Percentiles rank a stretch among this genome's conserved stretches.
Conservation (phyloP, 1,140 invertebrate genomes). For the Drosophila kanapiae region DNA sequence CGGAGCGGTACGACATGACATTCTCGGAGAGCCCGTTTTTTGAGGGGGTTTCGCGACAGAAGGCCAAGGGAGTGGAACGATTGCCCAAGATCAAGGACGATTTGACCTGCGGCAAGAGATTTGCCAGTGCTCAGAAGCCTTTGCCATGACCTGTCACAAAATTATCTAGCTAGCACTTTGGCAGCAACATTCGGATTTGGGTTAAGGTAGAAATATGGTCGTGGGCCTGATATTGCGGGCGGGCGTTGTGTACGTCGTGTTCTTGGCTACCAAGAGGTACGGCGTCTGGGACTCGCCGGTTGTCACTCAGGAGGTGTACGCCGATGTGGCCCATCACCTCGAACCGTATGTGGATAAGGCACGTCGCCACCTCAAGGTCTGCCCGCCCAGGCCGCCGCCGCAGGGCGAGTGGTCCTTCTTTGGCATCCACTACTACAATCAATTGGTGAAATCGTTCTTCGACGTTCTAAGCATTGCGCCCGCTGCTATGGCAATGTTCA, state of each 20-base stretch:
- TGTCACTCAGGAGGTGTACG: conserved; percentile 40
- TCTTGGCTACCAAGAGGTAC: conserved; percentile 42
- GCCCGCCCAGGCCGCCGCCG: conserved; percentile 50
- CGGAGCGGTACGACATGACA: conserved; percentile 13
- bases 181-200: conserved; percentile 1
- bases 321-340: neutral
- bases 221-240: conserved; percentile 52
- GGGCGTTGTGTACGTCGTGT: conserved; percentile 51
- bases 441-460: conserved; percentile 45
- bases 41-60: conserved; percentile 7
- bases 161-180: neutral
- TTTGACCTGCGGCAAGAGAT: conserved; percentile 55
- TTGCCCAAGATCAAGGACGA: conserved; percentile 68
- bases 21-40: conserved; percentile 20
- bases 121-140: conserved; percentile 19
- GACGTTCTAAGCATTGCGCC: conserved; percentile 37
- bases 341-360: conserved; percentile 39
- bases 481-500: conserved; percentile 6
- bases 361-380: conserved; percentile 37
- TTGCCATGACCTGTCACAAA: conserved; percentile 22
- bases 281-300: conserved; percentile 60
- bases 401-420: conserved; percentile 50
- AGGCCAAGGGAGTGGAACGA: conserved; percentile 2
- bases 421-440: conserved; percentile 60
- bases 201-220: conserved; percentile 38